Conservation (phyloP, 1,140 invertebrate genomes). For the Magallana ariakensis region DNA sequence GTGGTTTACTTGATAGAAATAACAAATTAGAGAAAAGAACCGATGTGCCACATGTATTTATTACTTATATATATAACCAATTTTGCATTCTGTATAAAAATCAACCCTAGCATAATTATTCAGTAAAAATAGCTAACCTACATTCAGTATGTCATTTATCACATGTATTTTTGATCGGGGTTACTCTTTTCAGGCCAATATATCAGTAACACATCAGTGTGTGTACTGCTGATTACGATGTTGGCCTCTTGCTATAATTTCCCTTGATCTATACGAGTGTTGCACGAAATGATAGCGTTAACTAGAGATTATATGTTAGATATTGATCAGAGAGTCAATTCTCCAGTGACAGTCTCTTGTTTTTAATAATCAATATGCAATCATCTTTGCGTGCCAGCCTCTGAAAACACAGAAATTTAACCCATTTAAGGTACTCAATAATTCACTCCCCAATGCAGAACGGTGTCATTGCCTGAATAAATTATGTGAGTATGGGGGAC, state of each 20-base stretch:
- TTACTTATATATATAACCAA: no score
- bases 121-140: no score
- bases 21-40: no score
- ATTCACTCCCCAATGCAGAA: conserved; percentile 7
- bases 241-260: not conserved
- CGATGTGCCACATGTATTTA: no score
- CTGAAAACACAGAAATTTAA: conserved; percentile 30
- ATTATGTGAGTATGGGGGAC: not conserved
- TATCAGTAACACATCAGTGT: no score
- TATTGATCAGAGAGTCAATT: not conserved
- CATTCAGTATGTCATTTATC: no score
- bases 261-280: not conserved
- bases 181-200: no score
- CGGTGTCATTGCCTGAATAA: conserved; percentile 18
- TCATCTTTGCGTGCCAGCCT: conserved; percentile 12
- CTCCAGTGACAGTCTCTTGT: conserved; percentile 13
- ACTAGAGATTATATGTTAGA: conserved; percentile 6
- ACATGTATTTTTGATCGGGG: no score
- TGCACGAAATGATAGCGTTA: not conserved
- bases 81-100: no score
- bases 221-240: no score
- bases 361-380: conserved; percentile 23
- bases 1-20: no score
- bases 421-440: conserved; percentile 34
- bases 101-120: no score